A percentile compares a stretch with the other conserved stretches of the same genome.
Conservation (phyloP, 1,140 invertebrate genomes). For the Philotrypesis tridentata region DNA sequence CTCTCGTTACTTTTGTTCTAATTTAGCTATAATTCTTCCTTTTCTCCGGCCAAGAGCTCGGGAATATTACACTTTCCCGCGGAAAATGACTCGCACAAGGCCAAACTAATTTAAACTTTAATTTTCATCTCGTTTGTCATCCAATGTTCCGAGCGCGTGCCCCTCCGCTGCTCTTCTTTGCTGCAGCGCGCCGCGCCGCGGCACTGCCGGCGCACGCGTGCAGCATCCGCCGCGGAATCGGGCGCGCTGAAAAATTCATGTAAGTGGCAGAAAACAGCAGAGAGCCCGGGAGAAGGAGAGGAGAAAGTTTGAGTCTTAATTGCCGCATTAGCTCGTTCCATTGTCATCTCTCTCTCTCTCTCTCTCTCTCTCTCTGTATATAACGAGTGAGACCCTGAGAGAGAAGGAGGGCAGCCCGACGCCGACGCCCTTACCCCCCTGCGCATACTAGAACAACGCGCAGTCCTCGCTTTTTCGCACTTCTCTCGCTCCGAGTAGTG, state of each 20-base stretch:
- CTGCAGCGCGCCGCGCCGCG: too few species aligned
- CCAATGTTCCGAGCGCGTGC: conserved; percentile 43
- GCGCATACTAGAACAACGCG: conserved; percentile 22
- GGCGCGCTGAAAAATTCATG: conserved; percentile 47
- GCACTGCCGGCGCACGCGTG: neutral
- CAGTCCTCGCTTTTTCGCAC: neutral
- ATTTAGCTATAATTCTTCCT: conserved; percentile 46
- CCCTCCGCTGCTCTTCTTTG: neutral
- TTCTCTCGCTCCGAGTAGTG: conserved; percentile 7
- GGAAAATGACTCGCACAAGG: conserved; percentile 46
- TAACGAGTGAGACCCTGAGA: conserved; percentile 26
- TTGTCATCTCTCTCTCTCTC: conserved; percentile 40
- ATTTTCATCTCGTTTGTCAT: conserved; percentile 53
- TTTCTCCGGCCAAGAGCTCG: neutral
- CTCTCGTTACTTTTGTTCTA: conserved; percentile 45
- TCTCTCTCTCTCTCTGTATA: too few species aligned
- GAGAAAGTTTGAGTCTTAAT: conserved; percentile 46
- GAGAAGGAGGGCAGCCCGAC: too few species aligned
- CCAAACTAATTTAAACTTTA: conserved; percentile 53
- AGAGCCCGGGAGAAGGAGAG: neutral
- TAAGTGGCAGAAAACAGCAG: conserved; percentile 27
- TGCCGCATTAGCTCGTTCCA: conserved; percentile 48
- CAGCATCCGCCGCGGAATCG: neutral
- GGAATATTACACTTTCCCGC: conserved; percentile 49
- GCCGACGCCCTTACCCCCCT: neutral